phyloP scores from a whole-genome alignment of 2,888 invertebrate species.

The Stictocephala bisonia region DNA sequence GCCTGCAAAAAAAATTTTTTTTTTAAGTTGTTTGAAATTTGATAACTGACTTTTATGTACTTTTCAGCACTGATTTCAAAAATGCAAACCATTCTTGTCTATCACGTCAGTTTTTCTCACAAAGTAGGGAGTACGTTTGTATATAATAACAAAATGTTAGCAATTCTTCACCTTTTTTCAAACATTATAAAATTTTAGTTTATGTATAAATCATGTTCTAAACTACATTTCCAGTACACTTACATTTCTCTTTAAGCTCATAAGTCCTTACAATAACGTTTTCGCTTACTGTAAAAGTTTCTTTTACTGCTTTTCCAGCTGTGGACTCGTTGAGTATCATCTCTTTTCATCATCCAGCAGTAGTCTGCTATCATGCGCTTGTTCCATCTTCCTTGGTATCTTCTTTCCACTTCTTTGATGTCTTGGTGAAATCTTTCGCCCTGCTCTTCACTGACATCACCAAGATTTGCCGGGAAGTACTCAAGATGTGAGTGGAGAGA shows the following conservation, averaged over 20 bases:
- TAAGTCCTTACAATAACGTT: slow-evolving; percentile 19
- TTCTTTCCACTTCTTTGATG: slow-evolving; percentile 60
- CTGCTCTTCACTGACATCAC: slow-evolving; percentile 62
- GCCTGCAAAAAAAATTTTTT: slow-evolving; percentile 21
- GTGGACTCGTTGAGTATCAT: slow-evolving; percentile 31
- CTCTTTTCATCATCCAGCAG: slow-evolving; percentile 57
- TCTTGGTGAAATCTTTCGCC: slow-evolving; percentile 63
- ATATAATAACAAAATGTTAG: background rate
- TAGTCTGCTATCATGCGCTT: slow-evolving; percentile 62
- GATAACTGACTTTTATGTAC: slow-evolving; percentile 1
- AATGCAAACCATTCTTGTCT: slow-evolving; percentile 15
- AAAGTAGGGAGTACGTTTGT: background rate
- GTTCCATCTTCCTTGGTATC: slow-evolving; percentile 61
- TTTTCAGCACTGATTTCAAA: slow-evolving; percentile 31
- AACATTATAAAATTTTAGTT: background rate
- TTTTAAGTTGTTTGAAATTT: slow-evolving; percentile 12
- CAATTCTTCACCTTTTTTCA: background rate
- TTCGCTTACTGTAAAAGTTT: slow-evolving; percentile 11
- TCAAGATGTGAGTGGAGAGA: slow-evolving; percentile 62
- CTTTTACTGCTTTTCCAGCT: slow-evolving; percentile 33
- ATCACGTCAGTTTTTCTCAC: slow-evolving; percentile 21
- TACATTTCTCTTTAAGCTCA: background rate
- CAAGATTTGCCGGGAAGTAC: slow-evolving; percentile 62
- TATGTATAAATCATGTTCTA: background rate
- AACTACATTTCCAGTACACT: slow-evolving; percentile 19